Base-by-base conservation (phyloP, 2,797 vertebrate genomes). In the Cetoscarus ocellatus region DNA sequence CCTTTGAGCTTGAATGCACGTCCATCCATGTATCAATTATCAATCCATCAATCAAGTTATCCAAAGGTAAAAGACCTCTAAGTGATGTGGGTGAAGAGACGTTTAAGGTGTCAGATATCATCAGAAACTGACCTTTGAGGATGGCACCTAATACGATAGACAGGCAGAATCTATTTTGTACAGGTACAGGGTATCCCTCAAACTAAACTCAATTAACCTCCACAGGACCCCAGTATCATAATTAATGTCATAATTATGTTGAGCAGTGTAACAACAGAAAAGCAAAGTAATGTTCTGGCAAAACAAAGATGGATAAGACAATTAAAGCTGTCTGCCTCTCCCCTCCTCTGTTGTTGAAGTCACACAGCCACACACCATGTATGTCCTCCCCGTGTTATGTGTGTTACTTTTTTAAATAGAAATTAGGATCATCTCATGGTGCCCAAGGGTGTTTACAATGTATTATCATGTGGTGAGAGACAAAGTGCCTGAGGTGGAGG, bases 381-480 rank as follows among this genome's bases (percentile, higher is more conserved):
- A 9, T 43, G 19, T 61, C 36, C 35, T 48, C 62, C 35, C 13
- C 14, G 27, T 18, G 8, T 67, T 14, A 14, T 66, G 19, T 59
- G 34, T 17, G 8, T 67, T 14, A 14, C n/a, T 67, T 19, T 61
- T 71, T 40, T 1, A 59, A 66, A 64, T 14, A 27, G 57, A 64
- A 67, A 12, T 1, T 4, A 13, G 0, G 13, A 19, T 27, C 74
- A 45, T 49, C 12, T 45, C 14, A 39, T 34, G 60, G 55, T 57
- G 17, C 52, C 68, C 5, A 63, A 72, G 48, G 44, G 70, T 65
- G 58, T 75, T 86, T 43, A 67, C 19, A 7, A 64, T 74, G n/a
- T 53, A 75, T 68, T 60, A 80, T 53, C 82, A 81, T 69, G 61
- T 57, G 54, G 19, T 50, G 40, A 15, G 53, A 86, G 69, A 71